Evolutionary conservation across 2,797 vertebrate genomes (phyloP), one percentile per base, ranked within the genome.

Genomic region (Lycodopsis pacificus): DNA sequence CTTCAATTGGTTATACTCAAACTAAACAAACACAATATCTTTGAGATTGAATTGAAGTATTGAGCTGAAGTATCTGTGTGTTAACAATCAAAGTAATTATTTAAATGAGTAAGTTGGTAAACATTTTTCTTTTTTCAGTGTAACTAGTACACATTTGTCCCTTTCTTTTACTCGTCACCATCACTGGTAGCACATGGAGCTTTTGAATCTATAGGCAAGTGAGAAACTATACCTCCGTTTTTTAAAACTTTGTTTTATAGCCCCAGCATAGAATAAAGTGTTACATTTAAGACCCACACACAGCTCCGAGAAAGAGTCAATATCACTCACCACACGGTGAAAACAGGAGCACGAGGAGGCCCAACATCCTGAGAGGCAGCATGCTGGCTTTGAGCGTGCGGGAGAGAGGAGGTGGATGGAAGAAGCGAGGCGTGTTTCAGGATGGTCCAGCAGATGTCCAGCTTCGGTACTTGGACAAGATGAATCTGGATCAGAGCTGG

Each of bases 301-400:
- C 20, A 57, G 27, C 0, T 20, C n/a, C 27, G 69, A 17, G 25
- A 30, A 4, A 79, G 17, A n/a, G 59, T 74, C 51, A 42, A 58
- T 58, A 69, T 68, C 22, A 90, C 94, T 93, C 83, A 94, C 94
- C 92, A 22, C 38, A 44, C 2, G 76, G 12, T 10, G 71, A 69
- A 56, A 84, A 3, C 13, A 80, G 30, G 32, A 89, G 62, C 46
- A 88, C 0, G 19, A 93, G 68, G 36, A 65, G 12, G 4, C 70
- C 58, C 57, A 90, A 13, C 51, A 85, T 86, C 70, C 42, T 70
- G 32, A 76, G 54, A 63, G 19, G 25, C 65, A 66, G 40, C 84
- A 83, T 90, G 81, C 4, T 71, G 0, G 25, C 44, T 65, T 59
- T 11, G 42, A 64, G 63, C 53, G 42, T 19, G 3, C 1, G 3